These are phyloP conservation scores for Bombus cullumanus DNA, from an alignment of 1,140 invertebrate species.

Conservation along the genomic window DNA sequence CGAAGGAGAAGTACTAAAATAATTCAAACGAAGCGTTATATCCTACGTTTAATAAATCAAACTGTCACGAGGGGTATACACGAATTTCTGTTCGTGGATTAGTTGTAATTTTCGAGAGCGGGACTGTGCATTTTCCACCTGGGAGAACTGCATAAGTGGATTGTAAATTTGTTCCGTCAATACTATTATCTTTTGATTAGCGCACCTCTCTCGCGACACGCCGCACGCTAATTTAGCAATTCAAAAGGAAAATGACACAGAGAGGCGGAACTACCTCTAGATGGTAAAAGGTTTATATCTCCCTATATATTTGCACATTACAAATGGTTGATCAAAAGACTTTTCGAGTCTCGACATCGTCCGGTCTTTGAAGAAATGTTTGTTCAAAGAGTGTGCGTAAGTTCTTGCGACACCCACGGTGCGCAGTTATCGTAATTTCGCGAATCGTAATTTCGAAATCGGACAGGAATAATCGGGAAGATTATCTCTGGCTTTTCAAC, in stretches of 20 bases:
- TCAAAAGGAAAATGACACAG: conserved; percentile 11
- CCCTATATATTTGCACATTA: too few species aligned
- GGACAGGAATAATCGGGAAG: neutral
- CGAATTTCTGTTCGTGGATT: conserved; percentile 55
- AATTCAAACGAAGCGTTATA: conserved; percentile 41
- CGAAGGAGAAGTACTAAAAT: neutral
- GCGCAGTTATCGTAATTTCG: too few species aligned
- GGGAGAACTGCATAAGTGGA: conserved; percentile 50
- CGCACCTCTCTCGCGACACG: conserved; percentile 8
- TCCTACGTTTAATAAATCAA: conserved; percentile 59
- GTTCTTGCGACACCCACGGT: too few species aligned
- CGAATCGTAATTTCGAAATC: neutral
- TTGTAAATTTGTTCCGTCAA: conserved; percentile 59
- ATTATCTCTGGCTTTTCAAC: neutral
- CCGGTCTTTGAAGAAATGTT: neutral
- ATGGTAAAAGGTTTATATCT: neutral
- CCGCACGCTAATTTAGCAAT: conserved; percentile 21
- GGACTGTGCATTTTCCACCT: conserved; percentile 29
- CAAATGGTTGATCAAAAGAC: neutral
- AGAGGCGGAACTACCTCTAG: neutral
- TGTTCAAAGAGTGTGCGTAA: neutral
- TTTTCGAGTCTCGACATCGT: neutral
- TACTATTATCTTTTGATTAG: conserved; percentile 64
- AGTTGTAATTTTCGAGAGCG: conserved; percentile 49
- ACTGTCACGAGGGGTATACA: conserved; percentile 37